Conservation (phyloP, 35 echinoderm and acorn worm genomes). For the Stichopus chloronotus region DNA sequence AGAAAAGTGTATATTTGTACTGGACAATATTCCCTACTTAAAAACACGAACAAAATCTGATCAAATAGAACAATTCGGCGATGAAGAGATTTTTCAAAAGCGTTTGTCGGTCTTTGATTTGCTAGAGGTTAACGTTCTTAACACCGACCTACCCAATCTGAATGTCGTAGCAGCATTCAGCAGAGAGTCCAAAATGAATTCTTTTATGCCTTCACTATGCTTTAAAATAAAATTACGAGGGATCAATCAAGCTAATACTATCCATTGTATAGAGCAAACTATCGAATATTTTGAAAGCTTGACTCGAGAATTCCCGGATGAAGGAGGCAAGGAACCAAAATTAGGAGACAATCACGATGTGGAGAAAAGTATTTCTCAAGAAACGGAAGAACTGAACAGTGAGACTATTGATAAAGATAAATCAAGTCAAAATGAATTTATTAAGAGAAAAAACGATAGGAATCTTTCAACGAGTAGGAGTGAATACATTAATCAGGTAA, state of each 20-base stretch:
- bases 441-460: no score
- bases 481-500: no score
- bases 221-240: constrained; percentile 9
- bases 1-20: background rate
- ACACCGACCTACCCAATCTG: no score
- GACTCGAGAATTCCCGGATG: background rate
- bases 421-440: no score
- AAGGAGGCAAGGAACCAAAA: background rate
- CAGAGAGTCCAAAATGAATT: background rate
- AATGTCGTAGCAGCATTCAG: background rate
- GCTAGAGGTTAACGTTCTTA: background rate
- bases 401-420: no score
- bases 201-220: background rate
- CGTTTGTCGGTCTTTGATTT: background rate
- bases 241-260: background rate
- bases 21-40: background rate
- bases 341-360: background rate
- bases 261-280: background rate
- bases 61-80: background rate
- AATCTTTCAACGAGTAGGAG: no score
- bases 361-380: background rate
- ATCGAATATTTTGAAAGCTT: background rate
- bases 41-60: background rate
- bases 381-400: background rate
- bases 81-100: background rate